Base-by-base conservation (phyloP, 2,113 vertebrate species). In the Corydoras maculifer region DNA sequence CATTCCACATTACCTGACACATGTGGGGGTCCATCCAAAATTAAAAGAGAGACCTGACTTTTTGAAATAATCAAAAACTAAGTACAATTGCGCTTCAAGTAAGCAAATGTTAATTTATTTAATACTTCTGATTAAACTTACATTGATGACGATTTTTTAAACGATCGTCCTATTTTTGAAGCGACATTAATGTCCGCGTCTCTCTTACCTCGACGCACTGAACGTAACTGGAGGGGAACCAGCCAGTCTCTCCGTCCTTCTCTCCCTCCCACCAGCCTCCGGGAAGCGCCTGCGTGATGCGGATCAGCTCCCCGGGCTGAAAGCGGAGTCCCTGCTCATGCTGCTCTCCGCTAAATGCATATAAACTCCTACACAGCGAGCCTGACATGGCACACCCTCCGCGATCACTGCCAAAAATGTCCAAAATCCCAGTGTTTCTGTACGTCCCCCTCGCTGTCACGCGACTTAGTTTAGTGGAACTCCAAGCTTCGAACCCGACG, bases 181-280 rank as follows among this genome's bases (percentile, higher is more conserved):
- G 18, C 18, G 18, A 58, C 31, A 8, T 5, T 18, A 14, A 8
- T 30, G 18, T 7, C 32, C 9, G 14, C 53, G 3, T 12, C n/a
- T 15, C 4, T 48, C 91, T 87, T 87, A 98, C 96, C 94, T 97
- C 94, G 76, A 95, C 78, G 31, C 95, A 84, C 81, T 98, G 94
- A 59, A 98, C 96, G 43, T 98, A 98, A 78, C 93, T 97, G 7
- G 96, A 92, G 8, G 96, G 96, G 85, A 98, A 98, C 96, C 96
- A 98, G 31, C 95, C 96, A 0, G 89, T 83, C 61, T 82, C 78
- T 73, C 94, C 95, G 78, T 97, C 93, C 81, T 90, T 94, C 90
- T 98, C 94, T 35, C 96, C 96, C 86, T 98, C 95, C 94, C 95
- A 98, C 96, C 96, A 98, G 77, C 96, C 96, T 66, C 93, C 95